A percentile compares a stretch with the other conserved stretches of the same genome.
These are phyloP conservation scores for Scolopax mira DNA, from an alignment of 2,113 vertebrate species.

Conservation along the genomic window DNA sequence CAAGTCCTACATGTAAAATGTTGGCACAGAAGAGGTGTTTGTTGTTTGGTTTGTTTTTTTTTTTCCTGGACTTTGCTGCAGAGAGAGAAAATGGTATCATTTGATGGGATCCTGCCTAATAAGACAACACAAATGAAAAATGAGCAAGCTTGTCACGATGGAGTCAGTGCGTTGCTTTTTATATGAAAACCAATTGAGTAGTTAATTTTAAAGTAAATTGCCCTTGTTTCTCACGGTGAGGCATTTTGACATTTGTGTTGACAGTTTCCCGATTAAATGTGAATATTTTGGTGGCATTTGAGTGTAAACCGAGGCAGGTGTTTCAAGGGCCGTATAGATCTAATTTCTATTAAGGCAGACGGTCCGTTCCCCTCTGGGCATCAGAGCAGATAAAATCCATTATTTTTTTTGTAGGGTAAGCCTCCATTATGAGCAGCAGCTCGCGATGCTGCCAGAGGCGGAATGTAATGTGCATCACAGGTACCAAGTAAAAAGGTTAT, in stretches of 20 bases:
- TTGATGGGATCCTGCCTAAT: not conserved
- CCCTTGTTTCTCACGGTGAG: not conserved
- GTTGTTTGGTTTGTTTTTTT: not conserved
- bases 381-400: not conserved
- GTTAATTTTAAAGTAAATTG: conserved; percentile 56
- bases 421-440: not conserved
- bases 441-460: not conserved
- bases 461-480: not conserved
- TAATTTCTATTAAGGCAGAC: not conserved
- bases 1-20: not conserved
- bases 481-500: not conserved
- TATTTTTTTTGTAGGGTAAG: not conserved
- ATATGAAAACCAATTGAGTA: conserved; percentile 3
- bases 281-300: conserved; percentile 32
- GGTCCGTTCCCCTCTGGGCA: not conserved
- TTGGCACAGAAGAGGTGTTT: not conserved
- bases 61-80: not conserved
- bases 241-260: conserved; percentile 27
- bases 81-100: not conserved
- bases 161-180: not conserved
- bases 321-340: not conserved
- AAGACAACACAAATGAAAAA: conserved; percentile 20
- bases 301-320: not conserved
- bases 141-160: not conserved
- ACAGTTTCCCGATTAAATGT: conserved; percentile 2